Conservation (phyloP, 2,888 invertebrate genomes). For the Chrysopilus asiliformis region DNA sequence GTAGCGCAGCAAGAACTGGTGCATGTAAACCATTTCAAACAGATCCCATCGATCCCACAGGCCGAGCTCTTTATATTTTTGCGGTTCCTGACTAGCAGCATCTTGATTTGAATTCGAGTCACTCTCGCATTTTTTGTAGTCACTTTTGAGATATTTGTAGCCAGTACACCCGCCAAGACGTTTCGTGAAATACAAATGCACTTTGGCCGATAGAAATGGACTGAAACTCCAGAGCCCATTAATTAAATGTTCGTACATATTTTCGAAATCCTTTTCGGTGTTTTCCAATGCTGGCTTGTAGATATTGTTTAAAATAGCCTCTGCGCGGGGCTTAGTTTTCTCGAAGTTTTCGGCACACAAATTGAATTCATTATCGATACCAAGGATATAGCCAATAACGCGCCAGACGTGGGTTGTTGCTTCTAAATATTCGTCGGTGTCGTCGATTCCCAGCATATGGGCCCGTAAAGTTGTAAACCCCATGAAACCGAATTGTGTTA, state of each 20-base stretch:
- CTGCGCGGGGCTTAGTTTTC: too few relatives aligned
- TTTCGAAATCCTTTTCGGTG: conserved; percentile 47
- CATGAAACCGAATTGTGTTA: conserved; percentile 80
- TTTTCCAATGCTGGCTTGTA: conserved; percentile 48
- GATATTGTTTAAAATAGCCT: too few relatives aligned
- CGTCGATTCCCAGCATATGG: conserved; percentile 49
- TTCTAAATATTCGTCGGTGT: conserved; percentile 48
- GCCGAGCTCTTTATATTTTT: too few relatives aligned
- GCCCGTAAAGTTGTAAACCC: conserved; percentile 55
- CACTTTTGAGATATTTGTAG: too few relatives aligned
- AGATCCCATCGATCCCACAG: too few relatives aligned
- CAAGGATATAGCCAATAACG: conserved; percentile 65
- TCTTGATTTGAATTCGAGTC: too few relatives aligned
- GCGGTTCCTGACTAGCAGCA: too few relatives aligned
- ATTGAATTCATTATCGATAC: conserved; percentile 71
- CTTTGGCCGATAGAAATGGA: conserved; percentile 44
- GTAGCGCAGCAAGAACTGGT: too few relatives aligned
- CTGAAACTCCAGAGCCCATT: conserved; percentile 56
- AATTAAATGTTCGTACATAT: conserved; percentile 49
- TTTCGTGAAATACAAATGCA: conserved; percentile 44
- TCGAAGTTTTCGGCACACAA: too few relatives aligned
- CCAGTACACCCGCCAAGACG: conserved; percentile 44
- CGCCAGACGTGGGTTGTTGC: conserved; percentile 75
- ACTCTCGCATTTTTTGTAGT: too few relatives aligned
- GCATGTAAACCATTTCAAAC: too few relatives aligned